phyloP scores from a whole-genome alignment of 2,113 vertebrate species.

The Tympanuchus pallidicinctus region DNA sequence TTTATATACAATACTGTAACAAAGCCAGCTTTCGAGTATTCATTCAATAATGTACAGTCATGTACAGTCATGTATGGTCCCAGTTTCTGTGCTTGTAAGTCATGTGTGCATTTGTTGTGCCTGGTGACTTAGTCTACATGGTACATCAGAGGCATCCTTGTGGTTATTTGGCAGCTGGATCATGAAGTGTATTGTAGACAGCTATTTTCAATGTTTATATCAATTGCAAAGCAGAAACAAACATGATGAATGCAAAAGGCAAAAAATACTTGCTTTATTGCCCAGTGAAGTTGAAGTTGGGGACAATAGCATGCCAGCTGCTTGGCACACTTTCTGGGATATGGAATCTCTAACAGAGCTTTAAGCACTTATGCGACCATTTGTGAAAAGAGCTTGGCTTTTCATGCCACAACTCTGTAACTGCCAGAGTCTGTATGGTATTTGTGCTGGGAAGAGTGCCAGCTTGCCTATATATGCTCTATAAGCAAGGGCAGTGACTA shows the following conservation, averaged over 20 bases:
- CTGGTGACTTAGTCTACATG: not conserved
- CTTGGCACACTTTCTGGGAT: slow-evolving; percentile 10
- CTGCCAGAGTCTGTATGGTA: not conserved
- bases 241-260: not conserved
- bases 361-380: not conserved
- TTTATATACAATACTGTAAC: not conserved
- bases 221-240: slow-evolving; percentile 35
- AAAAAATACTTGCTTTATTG: not conserved
- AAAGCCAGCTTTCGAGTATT: not conserved
- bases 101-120: not conserved
- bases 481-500: not conserved
- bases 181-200: not conserved
- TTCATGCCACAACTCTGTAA: not conserved
- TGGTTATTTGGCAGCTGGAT: not conserved
- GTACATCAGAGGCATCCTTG: not conserved
- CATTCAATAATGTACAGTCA: not conserved
- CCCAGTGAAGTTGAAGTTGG: slow-evolving; percentile 1
- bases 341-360: not conserved
- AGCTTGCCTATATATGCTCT: not conserved
- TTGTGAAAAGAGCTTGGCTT: slow-evolving; percentile 26
- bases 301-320: slow-evolving; percentile 19
- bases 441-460: slow-evolving; percentile 4
- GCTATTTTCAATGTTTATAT: slow-evolving; percentile 12
- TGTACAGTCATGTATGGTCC: not conserved
- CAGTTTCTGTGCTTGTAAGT: not conserved